phyloP scores from a whole-genome alignment of 2,113 vertebrate species.

The Daubentonia madagascariensis region DNA sequence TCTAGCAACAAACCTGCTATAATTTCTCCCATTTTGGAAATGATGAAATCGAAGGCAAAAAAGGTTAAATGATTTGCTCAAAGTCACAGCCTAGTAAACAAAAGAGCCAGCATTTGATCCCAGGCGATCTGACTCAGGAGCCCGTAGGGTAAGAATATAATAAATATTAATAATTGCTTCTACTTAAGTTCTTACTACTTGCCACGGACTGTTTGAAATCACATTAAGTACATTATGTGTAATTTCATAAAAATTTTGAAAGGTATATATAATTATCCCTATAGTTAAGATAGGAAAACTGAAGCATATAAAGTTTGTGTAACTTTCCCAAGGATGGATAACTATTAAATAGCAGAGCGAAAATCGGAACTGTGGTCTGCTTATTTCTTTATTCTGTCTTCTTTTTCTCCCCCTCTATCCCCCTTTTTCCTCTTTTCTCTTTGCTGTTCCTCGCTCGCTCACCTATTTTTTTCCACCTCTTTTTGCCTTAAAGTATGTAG shows the following conservation, averaged over 20 bases:
- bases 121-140: not conserved
- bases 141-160: not conserved
- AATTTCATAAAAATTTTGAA: not conserved
- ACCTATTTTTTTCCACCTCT: not conserved
- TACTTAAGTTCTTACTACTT: not conserved
- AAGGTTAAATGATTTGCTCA: not conserved
- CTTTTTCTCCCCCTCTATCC: too few relatives aligned
- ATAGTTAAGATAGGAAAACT: not conserved
- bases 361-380: not conserved
- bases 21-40: not conserved
- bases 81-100: not conserved
- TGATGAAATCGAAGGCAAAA: not conserved
- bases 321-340: not conserved
- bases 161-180: not conserved
- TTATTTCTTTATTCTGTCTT: not conserved
- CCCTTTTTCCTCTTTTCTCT: not conserved
- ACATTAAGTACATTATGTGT: not conserved
- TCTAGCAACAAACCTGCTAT: not conserved
- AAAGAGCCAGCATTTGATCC: not conserved
- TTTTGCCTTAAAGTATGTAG: slow-evolving; percentile 3
- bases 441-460: not conserved
- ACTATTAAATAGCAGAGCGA: not conserved
- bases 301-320: not conserved
- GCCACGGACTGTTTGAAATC: not conserved
- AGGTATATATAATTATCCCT: not conserved